phyloP scores from a whole-genome alignment of 2,888 invertebrate genomes.

The Sclerodermus sp. region DNA sequence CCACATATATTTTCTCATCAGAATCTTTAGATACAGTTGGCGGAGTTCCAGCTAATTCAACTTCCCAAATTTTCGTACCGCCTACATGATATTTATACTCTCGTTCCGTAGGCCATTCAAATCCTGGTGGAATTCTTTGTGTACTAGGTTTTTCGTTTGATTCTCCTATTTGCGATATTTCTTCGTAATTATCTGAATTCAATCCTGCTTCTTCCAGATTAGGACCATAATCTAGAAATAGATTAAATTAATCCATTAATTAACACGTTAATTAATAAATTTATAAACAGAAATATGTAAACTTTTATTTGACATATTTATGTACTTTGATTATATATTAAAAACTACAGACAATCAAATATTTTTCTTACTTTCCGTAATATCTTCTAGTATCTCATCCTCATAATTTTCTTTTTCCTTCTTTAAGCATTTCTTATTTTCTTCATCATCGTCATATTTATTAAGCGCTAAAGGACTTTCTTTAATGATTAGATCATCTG shows the following conservation, averaged over 20 bases:
- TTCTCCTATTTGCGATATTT: neutral
- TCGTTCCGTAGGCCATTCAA: slow-evolving; percentile 37
- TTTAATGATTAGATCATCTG: slow-evolving; percentile 15
- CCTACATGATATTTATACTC: slow-evolving; percentile 32
- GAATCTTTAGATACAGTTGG: neutral
- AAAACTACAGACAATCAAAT: neutral
- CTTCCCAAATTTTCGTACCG: slow-evolving; percentile 34
- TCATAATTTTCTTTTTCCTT: slow-evolving; percentile 5
- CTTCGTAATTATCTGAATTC: neutral
- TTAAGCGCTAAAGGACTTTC: slow-evolving; percentile 8
- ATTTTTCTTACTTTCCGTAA: slow-evolving; percentile 1
- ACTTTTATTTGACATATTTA: too few species aligned
- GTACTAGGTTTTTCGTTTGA: neutral
- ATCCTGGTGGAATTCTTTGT: slow-evolving; percentile 14
- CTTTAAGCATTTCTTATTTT: neutral
- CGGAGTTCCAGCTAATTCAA: slow-evolving; percentile 19
- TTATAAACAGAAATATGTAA: neutral
- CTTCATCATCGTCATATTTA: neutral
- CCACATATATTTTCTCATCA: neutral
- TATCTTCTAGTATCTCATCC: neutral
- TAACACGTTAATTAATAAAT: neutral
- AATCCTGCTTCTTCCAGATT: neutral
- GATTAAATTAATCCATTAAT: neutral
- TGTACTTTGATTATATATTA: too few species aligned
- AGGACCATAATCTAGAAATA: neutral